Conservation (phyloP, 2,113 vertebrate genomes). For the Rhineura floridana region DNA sequence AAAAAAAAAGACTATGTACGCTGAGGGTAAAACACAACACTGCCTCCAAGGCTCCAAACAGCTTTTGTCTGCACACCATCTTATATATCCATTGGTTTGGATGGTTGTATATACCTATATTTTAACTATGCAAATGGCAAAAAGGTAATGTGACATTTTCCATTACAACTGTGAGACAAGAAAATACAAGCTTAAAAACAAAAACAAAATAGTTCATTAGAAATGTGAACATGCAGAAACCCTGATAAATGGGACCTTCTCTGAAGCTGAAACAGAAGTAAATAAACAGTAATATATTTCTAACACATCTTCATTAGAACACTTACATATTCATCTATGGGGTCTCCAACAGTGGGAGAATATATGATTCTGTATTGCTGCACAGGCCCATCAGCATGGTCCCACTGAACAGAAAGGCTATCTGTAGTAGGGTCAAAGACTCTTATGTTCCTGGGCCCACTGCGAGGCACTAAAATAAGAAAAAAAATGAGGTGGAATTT, state of each 20-base stretch:
- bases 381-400: conserved; percentile 94
- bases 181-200: neutral
- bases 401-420: conserved; percentile 92
- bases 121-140: neutral
- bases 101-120: neutral
- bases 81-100: neutral
- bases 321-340: conserved; percentile 94
- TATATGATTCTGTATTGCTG: conserved; percentile 92
- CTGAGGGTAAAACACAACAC: neutral
- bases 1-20: neutral
- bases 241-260: neutral
- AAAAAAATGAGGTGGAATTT: conserved; percentile 1
- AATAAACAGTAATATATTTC: neutral
- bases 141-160: neutral
- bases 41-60: neutral
- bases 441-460: conserved; percentile 90
- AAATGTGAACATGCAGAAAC: neutral
- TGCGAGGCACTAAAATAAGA: conserved; percentile 84
- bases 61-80: neutral
- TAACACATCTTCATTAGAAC: conserved; percentile 3
- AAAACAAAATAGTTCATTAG: neutral
- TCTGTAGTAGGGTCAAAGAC: conserved; percentile 92
- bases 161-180: neutral
- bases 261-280: no score
- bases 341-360: conserved; percentile 87